Base-by-base conservation (phyloP, 2,113 vertebrate genomes). In the Genyomyrus donnyi region DNA sequence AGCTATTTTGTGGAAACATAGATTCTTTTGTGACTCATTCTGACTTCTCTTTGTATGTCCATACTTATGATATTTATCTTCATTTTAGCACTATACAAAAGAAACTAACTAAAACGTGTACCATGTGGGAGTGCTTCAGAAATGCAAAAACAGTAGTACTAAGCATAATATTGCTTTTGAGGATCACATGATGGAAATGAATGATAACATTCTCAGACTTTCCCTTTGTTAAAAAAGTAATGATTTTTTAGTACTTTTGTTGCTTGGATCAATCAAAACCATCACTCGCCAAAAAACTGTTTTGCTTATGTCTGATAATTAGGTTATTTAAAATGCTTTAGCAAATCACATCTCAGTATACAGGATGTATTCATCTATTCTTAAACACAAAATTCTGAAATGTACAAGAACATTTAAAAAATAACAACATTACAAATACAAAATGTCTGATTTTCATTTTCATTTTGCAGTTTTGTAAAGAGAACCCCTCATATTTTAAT, bases 11-110 rank as follows among this genome's bases (percentile, higher is more conserved):
- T 42, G 35, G 74, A 42, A 42, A 42, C 35, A 80, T 70, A 70
- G 62, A 80, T 39, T 80, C 35, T 80, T 80, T 80, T 42, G 74
- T 80, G 74, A 80, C 13, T 80, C 74, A 80, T 80, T 80, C 74
- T 80, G 35, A 39, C 74, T 11, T 56, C 74, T 80, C 19, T 70
- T 77, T 77, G 15, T 39, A 77, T 77, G 13, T 77, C 31, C 74
- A 42, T 42, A 80, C 74, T 35, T 80, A 42, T 80, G 74, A 70
- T 70, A 70, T 80, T 17, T 15, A 80, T 80, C 35, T 80, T 42
- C 39, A 19, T 42, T 80, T 80, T 80, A 39, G 31, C 74, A 80
- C 74, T 17, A 80, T 19, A 80, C 31, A 42, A 80, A 74, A 42
- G 35, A 42, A 80, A 19, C 74, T 80, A 35, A 80, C 15, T 39